phyloP scores from a whole-genome alignment of 2,113 vertebrate genomes.

The Zosterops hypoxanthus region DNA sequence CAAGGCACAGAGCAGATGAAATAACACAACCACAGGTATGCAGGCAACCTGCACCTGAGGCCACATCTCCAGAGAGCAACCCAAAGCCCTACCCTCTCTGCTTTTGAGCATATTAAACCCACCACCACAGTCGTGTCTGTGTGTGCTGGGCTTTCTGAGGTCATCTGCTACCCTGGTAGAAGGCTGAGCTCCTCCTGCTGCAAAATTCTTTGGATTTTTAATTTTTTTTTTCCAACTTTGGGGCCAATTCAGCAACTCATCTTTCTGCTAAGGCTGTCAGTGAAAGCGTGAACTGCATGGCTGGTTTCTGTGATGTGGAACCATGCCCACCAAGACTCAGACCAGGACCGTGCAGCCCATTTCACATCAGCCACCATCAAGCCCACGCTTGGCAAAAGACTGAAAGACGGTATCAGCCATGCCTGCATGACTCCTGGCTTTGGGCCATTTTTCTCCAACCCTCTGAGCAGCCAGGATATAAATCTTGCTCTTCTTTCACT shows the following conservation, averaged over 20 bases:
- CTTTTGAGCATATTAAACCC: not conserved
- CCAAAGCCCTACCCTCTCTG: not conserved
- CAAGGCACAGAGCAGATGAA: not conserved
- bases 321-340: conserved; percentile 43
- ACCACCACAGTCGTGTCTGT: fast-evolving
- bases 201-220: not conserved
- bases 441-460: not conserved
- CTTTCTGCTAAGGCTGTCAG: conserved; percentile 14
- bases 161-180: not conserved
- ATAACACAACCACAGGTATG: not conserved
- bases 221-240: not conserved
- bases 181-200: not conserved
- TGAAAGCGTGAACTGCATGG: not conserved
- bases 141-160: not conserved
- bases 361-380: conserved; percentile 32
- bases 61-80: not conserved
- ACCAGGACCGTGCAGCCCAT: not conserved
- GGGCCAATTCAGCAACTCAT: not conserved
- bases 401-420: conserved; percentile 9
- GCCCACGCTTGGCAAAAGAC: conserved; percentile 34
- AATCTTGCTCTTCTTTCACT: conserved; percentile 55
- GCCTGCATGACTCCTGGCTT: conserved; percentile 42
- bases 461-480: not conserved
- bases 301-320: conserved; percentile 51
- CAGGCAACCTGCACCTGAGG: not conserved